Conservation (phyloP, 2,113 vertebrate genomes). For the Lethenteron reissneri region DNA sequence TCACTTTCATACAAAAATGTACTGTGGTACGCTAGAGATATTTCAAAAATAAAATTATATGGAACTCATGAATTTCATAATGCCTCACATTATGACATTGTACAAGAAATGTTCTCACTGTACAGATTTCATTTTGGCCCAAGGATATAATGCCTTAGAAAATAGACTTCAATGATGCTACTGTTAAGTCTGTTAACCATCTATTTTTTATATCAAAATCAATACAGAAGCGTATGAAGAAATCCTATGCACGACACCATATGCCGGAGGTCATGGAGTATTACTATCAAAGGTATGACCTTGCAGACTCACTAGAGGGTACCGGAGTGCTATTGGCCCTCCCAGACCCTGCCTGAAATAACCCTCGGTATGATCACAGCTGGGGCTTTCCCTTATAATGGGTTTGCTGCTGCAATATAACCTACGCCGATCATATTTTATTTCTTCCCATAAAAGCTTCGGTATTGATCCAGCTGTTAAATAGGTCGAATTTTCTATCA, state of each 20-base stretch:
- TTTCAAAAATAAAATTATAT: no score
- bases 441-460: conserved; percentile 6
- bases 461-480: background rate
- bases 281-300: conserved; percentile 4
- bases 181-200: no score
- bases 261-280: background rate
- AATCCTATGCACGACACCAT: conserved; percentile 1
- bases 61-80: no score
- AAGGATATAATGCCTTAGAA: no score
- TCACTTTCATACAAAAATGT: no score
- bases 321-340: conserved; percentile 4
- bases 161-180: no score
- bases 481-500: no score
- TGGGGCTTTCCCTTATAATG: background rate
- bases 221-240: conserved; percentile 5
- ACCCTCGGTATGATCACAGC: background rate
- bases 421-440: conserved; percentile 5
- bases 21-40: no score
- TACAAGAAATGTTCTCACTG: no score
- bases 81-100: no score
- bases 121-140: no score
- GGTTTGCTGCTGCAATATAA: conserved; percentile 4
- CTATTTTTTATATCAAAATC: background rate
- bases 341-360: background rate
- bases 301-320: conserved; percentile 1